Evolutionary conservation across 1,140 invertebrate genomes (phyloP).

Genomic region (Grapholita molesta): DNA sequence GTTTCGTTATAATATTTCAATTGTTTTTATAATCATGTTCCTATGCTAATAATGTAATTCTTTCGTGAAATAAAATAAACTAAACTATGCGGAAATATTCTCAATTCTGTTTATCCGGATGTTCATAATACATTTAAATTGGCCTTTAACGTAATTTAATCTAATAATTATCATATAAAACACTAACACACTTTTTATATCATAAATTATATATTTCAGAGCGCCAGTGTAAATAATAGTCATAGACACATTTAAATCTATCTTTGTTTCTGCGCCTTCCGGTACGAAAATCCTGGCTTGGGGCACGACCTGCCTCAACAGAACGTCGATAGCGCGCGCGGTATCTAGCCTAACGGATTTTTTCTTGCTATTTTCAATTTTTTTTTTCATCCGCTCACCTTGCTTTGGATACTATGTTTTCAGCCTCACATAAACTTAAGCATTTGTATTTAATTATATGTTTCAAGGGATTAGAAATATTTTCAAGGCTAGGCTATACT

Average conservation of each 20-base stretch:
- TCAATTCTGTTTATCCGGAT: background rate
- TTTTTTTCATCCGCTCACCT: background rate
- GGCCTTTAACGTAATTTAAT: background rate
- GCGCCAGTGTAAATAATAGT: background rate
- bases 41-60: too few species aligned
- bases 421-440: background rate
- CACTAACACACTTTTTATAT: background rate
- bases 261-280: background rate
- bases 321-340: background rate
- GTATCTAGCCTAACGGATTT: background rate
- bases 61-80: too few species aligned
- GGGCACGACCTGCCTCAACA: constrained; percentile 9
- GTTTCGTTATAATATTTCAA: too few species aligned
- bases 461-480: background rate
- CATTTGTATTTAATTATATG: background rate
- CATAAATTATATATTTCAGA: background rate
- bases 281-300: constrained; percentile 5
- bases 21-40: too few species aligned
- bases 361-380: background rate
- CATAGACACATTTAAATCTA: background rate
- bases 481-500: background rate
- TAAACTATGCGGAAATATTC: background rate
- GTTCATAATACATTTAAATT: background rate
- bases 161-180: too few species aligned
- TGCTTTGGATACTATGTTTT: background rate